A percentile compares a stretch with the other conserved stretches of the same genome.
Conservation (phyloP, 2,113 vertebrate species). For the Rhynchomys soricoides region DNA sequence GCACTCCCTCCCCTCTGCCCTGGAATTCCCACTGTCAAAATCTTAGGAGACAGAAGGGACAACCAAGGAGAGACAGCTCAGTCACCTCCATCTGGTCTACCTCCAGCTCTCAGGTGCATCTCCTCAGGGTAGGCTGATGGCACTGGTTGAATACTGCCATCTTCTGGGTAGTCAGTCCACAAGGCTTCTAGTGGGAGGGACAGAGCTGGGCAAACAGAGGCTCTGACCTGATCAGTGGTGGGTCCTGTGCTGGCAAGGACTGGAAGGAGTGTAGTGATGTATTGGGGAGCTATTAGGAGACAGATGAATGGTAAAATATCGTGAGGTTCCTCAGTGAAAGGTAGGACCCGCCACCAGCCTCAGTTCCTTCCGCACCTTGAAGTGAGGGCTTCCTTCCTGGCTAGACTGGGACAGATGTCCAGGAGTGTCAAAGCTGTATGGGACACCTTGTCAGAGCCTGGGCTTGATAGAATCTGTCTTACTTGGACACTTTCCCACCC, state of each 20-base stretch:
- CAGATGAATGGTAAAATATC: constrained; percentile 21
- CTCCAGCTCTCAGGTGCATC: too few relatives aligned
- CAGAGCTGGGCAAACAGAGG: constrained; percentile 72
- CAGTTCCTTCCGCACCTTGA: neutral
- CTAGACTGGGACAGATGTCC: too few relatives aligned
- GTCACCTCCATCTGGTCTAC: too few relatives aligned
- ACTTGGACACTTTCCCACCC: too few relatives aligned
- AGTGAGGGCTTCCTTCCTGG: neutral
- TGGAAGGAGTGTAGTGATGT: constrained; percentile 76
- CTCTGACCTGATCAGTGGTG: constrained; percentile 57
- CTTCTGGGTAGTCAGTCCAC: neutral
- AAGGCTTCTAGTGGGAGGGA: constrained; percentile 73
- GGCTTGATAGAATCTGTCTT: neutral
- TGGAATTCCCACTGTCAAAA: neutral
- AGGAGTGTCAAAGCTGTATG: neutral
- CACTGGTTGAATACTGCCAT: fast-evolving
- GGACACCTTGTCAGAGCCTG: fast-evolving
- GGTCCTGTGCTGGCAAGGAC: constrained; percentile 65
- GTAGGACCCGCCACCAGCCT: too few relatives aligned
- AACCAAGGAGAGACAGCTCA: neutral
- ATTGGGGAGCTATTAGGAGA: neutral
- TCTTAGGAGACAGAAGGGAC: neutral
- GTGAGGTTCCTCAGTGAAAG: too few relatives aligned
- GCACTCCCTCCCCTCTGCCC: too few relatives aligned
- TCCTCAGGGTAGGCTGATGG: fast-evolving